Evolutionary conservation across 1,140 invertebrate genomes (phyloP).

Genomic region (Eufriesea mexicana): DNA sequence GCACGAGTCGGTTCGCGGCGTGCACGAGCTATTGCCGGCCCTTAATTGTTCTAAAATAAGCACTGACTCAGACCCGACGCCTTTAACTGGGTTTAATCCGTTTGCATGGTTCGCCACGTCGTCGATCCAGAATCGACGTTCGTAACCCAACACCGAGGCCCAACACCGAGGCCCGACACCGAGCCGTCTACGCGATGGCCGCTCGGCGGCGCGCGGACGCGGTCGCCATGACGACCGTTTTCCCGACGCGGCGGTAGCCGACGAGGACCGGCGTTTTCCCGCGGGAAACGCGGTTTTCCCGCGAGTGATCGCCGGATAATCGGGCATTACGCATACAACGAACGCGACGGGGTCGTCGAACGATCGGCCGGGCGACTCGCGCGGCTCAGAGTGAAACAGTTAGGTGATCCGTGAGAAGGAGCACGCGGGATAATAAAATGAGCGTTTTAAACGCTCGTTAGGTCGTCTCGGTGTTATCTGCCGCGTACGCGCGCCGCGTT

Average conservation of each 20-base stretch:
- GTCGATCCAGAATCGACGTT: constrained; percentile 29
- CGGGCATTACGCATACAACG: not conserved
- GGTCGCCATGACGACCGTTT: no score
- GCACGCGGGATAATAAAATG: not conserved
- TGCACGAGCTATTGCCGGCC: constrained; percentile 2
- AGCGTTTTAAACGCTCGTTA: constrained; percentile 18
- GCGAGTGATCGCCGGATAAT: not conserved
- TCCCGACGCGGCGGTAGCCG: no score
- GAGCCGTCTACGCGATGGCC: no score
- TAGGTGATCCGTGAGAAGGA: constrained; percentile 35
- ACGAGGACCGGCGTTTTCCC: no score
- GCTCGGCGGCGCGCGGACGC: not conserved
- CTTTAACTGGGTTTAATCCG: constrained; percentile 60
- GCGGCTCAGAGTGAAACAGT: not conserved
- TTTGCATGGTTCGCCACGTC: constrained; percentile 43
- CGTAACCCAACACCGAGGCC: constrained; percentile 15
- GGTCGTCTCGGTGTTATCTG: not conserved
- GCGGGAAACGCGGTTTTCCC: not conserved
- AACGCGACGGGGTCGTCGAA: constrained; percentile 24
- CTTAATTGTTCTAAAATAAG: constrained; percentile 72
- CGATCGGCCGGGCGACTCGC: constrained; percentile 1
- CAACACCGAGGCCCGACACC: not conserved
- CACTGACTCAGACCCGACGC: constrained; percentile 61
- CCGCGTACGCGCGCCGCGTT: not conserved
- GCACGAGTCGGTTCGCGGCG: constrained; percentile 25